phyloP scores from a whole-genome alignment of 2,888 invertebrate genomes.

The Zygothrica quintamaculata region DNA sequence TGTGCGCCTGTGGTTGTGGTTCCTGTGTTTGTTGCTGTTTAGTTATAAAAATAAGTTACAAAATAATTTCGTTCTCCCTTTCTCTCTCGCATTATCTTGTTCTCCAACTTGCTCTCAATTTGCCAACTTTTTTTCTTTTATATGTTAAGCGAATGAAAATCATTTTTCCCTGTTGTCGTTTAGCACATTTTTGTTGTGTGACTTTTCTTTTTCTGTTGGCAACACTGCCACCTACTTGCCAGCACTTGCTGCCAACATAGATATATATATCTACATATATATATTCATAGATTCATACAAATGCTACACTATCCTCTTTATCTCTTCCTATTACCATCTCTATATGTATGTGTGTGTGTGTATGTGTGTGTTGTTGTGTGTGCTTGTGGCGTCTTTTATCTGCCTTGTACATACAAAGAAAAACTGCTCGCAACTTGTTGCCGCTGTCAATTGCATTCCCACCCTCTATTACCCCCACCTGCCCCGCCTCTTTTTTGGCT shows the following conservation, averaged over 20 bases:
- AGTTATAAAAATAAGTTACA: slow-evolving; percentile 76
- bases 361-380: background rate
- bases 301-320: slow-evolving; percentile 3
- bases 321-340: slow-evolving; percentile 36
- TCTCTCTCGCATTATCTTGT: slow-evolving; percentile 18
- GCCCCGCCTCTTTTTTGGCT: slow-evolving; percentile 11
- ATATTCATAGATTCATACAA: slow-evolving; percentile 14
- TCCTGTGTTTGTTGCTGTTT: slow-evolving; percentile 50
- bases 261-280: slow-evolving; percentile 10
- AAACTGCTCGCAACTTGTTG: slow-evolving; percentile 67
- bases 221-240: slow-evolving; percentile 34
- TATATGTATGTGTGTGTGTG: slow-evolving; percentile 12
- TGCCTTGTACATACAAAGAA: slow-evolving; percentile 3
- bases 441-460: slow-evolving; percentile 43
- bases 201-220: slow-evolving; percentile 29
- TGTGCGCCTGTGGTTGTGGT: slow-evolving; percentile 27
- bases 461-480: background rate
- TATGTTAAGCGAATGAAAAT: slow-evolving; percentile 58
- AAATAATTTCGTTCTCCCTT: slow-evolving; percentile 66
- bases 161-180: slow-evolving; percentile 67
- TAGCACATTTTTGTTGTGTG: slow-evolving; percentile 56
- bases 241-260: background rate
- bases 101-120: slow-evolving; percentile 26
- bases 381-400: slow-evolving; percentile 13
- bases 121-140: no score